Evolutionary conservation across 1,140 invertebrate species (phyloP), one percentile per base, ranked within the genome.

Genomic region (Harlomillsia oculata): DNA sequence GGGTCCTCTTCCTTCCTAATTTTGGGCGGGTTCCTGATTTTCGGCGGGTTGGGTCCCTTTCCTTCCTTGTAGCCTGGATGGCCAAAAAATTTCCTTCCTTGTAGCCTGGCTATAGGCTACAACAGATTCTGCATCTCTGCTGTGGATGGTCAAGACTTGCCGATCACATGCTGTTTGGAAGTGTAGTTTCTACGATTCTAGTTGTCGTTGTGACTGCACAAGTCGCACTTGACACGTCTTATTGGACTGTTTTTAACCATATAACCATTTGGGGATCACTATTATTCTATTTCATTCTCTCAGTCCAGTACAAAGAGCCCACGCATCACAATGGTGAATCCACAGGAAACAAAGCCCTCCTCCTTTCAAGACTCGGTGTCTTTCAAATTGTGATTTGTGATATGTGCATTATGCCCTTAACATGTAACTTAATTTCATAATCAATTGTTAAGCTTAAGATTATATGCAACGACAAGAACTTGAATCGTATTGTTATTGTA

Each of bases 231-330:
- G 96, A 99, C 69, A 99, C 95, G 43, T 83, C 87, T 0, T 99
- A 99, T 70, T 99, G 96, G 96, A 98, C 96, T 45, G 79, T 89
- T 58, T 89, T 97, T 70, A 98, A 98, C 75, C 94, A 97, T 73
- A 82, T 98, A 52, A 91, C 89, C 66, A 91, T 98, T 61, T 98
- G 93, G 92, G 95, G 95, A 62, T 97, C 92, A 46, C 78, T 98
- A 40, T 78, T 91, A 59, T 92, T 91, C 74, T 99, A 96, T 74
- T 96, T 98, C 74, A 81, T 89, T 62, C 16, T 43, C 54, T 30
- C 48, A 54, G 20, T 49, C 50, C 39, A 55, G 56, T 28, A 26
- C 48, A 6, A 57, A 53, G 29, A 65, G 52, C 46, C 63, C 63
- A 32, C 48, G 59, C 21, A 65, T 65, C 11, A 65, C 63, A 30